These are phyloP conservation scores for Loxodonta africana DNA, from an alignment of 2,113 vertebrate genomes.

Conservation along the genomic window DNA sequence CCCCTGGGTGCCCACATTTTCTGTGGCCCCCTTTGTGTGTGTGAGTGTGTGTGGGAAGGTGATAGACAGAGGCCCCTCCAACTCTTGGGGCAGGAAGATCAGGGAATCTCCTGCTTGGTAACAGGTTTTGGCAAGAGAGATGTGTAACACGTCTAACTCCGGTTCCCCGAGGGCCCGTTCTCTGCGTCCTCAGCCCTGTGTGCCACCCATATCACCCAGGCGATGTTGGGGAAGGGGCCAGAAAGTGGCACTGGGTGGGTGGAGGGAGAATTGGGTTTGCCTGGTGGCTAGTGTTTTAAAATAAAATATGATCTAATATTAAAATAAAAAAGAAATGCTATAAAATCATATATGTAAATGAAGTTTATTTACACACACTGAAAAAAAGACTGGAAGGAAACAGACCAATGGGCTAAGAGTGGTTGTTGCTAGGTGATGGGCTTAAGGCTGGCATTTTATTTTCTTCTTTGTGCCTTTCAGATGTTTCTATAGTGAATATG, in stretches of 20 bases:
- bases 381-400: background rate
- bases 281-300: background rate
- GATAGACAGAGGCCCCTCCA: background rate
- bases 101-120: background rate
- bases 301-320: background rate
- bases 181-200: background rate
- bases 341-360: background rate
- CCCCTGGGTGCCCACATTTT: rapidly evolving
- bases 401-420: background rate
- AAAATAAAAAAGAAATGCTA: background rate
- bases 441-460: background rate
- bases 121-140: background rate
- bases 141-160: background rate
- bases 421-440: background rate
- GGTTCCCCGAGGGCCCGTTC: background rate
- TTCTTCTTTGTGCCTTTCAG: background rate
- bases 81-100: background rate
- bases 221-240: background rate
- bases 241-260: too few relatives aligned
- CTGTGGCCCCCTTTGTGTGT: background rate
- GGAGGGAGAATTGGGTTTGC: background rate
- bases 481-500: background rate
- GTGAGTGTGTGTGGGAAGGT: too few relatives aligned
- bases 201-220: background rate
- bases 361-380: background rate